A percentile compares a stretch with the other conserved stretches of the same genome.
phyloP scores from a whole-genome alignment of 2,113 vertebrate genomes.

The Neotragus pygmaeus region DNA sequence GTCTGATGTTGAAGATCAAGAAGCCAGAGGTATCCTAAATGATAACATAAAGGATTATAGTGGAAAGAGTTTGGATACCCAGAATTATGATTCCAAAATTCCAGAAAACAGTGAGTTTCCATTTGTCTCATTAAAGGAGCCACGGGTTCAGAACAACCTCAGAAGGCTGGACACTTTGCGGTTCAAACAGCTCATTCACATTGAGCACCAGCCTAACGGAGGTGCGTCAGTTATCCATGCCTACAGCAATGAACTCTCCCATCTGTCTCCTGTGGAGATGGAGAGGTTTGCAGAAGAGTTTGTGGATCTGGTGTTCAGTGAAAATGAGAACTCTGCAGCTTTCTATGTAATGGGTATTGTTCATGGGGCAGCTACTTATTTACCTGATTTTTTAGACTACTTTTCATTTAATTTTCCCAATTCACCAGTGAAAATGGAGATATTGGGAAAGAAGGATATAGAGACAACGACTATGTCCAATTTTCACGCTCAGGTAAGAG shows the following conservation, averaged over 20 bases:
- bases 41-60: conserved; percentile 79
- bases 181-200: conserved; percentile 92
- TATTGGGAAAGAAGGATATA: conserved; percentile 99
- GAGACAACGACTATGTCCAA: conserved; percentile 98
- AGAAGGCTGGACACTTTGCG: conserved; percentile 89
- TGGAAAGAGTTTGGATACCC: conserved; percentile 81
- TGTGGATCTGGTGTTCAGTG: conserved; percentile 92
- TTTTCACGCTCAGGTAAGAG: conserved; percentile 97
- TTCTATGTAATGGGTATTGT: conserved; percentile 97
- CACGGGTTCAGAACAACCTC: conserved; percentile 80
- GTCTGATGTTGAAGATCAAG: conserved; percentile 81
- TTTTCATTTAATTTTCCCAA: conserved; percentile 97
- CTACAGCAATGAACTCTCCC: conserved; percentile 93
- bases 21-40: conserved; percentile 85
- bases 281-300: conserved; percentile 97
- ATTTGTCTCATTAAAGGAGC: conserved; percentile 81
- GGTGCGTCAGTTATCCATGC: conserved; percentile 95
- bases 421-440: conserved; percentile 99
- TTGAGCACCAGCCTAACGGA: conserved; percentile 97
- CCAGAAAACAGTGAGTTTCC: conserved; percentile 82
- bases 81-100: conserved; percentile 80
- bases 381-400: conserved; percentile 98
- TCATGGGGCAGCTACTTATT: conserved; percentile 95
- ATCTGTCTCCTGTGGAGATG: conserved; percentile 90
- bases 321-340: conserved; percentile 91